Base-by-base conservation (phyloP, 2,888 invertebrate genomes). In the Heteromyza rotundicornis region DNA sequence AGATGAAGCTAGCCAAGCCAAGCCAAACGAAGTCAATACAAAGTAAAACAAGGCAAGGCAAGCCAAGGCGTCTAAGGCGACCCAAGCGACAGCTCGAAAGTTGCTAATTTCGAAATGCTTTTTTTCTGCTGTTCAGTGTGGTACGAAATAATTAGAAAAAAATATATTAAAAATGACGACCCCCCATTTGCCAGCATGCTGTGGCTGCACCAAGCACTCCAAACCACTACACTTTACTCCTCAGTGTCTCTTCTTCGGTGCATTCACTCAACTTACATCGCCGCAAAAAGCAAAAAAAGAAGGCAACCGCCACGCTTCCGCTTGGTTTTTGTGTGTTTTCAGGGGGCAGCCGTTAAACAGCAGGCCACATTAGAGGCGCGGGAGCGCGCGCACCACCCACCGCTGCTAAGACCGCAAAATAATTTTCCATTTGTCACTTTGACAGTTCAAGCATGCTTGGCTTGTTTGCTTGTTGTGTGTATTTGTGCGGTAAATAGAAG, bases 351-450 rank as follows among this genome's bases (percentile, higher is more conserved):
- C 27, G 27, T 27, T 27, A 40, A 40, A n/a, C n/a, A 14, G 40
- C 40, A 40, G 40, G 14, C 40, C 12, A n/a, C n/a, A 40, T n/a
- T 40, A n/a, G 40, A 3, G 3, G 40, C n/a, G 16, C n/a, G n/a
- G n/a, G n/a, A n/a, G n/a, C n/a, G n/a, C n/a, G n/a, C n/a, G 16
- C 40, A 52, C 10, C 52, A 52, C 52, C 52, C 23, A 8, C 52
- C 47, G 47, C 47, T 19, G 20, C 47, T 20, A 2, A 3, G 3
- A 7, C 5, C 23, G 17, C n/a, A 50, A 50, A 50, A 23, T 55
- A 56, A 61, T 60, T 63, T 65, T 59, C 57, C 63, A 65, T 65
- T 60, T 60, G 53, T 59, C 60, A 63, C 57, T 63, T 59, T 40
- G 59, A 56, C 55, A 55, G 55, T 49, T 47, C 19, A 36, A 35